Evolutionary conservation across 2,888 invertebrate genomes (phyloP).

Genomic region (Agrochola macilenta): DNA sequence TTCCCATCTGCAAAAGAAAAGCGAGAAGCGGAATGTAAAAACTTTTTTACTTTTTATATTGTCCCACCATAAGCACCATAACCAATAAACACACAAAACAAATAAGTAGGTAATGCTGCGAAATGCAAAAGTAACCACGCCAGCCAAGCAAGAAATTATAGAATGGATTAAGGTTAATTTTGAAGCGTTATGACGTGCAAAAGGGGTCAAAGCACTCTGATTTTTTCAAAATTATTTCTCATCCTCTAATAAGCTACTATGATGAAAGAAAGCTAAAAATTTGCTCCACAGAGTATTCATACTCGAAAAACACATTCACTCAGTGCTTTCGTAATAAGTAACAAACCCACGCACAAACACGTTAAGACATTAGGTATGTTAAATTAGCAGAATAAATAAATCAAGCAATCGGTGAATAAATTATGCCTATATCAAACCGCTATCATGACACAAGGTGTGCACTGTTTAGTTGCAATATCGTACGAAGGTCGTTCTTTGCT

Average conservation of each 20-base stretch:
- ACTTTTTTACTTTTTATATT: conserved; percentile 30
- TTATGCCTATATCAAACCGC: conserved; percentile 21
- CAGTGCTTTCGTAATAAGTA: conserved; percentile 31
- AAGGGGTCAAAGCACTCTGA: conserved; percentile 26
- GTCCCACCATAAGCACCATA: conserved; percentile 32
- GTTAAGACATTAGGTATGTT: conserved; percentile 32
- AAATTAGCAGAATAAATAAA: conserved; percentile 40
- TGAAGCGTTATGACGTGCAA: conserved; percentile 33
- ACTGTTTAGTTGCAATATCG: conserved; percentile 41
- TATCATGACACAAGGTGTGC: conserved; percentile 42
- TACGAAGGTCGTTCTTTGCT: conserved; percentile 38
- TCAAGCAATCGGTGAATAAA: conserved; percentile 20
- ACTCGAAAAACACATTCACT: conserved; percentile 31
- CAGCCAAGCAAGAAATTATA: conserved; percentile 34
- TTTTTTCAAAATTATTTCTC: conserved; percentile 6
- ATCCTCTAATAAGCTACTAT: conserved; percentile 11
- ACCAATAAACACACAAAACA: conserved; percentile 32
- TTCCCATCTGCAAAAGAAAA: conserved; percentile 19
- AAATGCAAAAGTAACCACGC: conserved; percentile 30
- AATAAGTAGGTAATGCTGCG: conserved; percentile 29
- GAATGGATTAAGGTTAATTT: conserved; percentile 37
- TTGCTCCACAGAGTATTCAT: conserved; percentile 18
- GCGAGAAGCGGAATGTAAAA: conserved; percentile 18
- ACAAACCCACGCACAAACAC: conserved; percentile 40
- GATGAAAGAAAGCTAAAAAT: conserved; percentile 24